phyloP scores from a whole-genome alignment of 23 tunicate species.

The Ciona savignyi region DNA sequence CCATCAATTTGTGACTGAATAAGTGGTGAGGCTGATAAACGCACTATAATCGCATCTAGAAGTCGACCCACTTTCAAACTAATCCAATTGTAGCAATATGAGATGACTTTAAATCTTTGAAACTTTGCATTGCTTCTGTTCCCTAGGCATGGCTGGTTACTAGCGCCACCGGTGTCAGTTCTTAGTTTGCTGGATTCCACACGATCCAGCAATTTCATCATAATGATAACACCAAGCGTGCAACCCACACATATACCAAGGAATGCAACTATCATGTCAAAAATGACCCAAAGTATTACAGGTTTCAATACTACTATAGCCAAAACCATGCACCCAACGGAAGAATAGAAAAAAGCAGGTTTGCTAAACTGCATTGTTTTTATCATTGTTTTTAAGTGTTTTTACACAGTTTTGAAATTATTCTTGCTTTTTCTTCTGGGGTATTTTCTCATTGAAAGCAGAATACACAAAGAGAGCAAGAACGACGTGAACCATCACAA shows the following conservation, averaged over 20 bases:
- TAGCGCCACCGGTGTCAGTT: neutral
- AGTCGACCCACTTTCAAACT: neutral
- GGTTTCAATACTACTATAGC: neutral
- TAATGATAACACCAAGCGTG: neutral
- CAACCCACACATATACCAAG: constrained; percentile 6
- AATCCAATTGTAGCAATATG: neutral
- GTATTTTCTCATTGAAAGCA: constrained; percentile 75
- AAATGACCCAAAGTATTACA: neutral
- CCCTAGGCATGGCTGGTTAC: neutral
- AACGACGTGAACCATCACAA: constrained; percentile 78
- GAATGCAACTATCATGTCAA: neutral
- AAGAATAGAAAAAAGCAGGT: neutral
- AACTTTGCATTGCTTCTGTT: neutral
- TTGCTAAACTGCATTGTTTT: too few relatives aligned
- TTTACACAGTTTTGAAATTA: constrained; percentile 14
- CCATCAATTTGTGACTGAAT: neutral
- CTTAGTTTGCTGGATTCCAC: neutral
- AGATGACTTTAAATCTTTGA: neutral
- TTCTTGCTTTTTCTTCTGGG: constrained; percentile 55
- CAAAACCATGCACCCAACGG: neutral
- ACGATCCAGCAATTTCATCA: neutral
- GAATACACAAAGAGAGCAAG: constrained; percentile 67
- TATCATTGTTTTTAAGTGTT: neutral
- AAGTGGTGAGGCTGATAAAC: neutral
- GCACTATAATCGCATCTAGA: neutral